Percentiles rank a stretch among this genome's conserved stretches.
These are phyloP conservation scores for Bagarius yarrelli DNA, from an alignment of 2,113 vertebrate genomes.

Conservation along the genomic window DNA sequence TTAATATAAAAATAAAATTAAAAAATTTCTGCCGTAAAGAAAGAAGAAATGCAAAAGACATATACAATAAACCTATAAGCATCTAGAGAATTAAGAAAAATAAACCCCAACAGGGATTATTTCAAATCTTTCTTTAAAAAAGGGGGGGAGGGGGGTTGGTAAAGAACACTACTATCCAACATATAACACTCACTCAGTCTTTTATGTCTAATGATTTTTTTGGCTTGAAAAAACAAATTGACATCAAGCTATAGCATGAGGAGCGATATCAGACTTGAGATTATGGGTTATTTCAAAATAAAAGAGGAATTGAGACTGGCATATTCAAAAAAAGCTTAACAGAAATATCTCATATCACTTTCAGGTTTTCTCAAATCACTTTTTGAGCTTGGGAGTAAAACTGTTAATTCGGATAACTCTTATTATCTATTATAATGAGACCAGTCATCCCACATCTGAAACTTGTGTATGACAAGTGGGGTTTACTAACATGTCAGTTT, in stretches of 20 bases:
- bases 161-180: constrained; percentile 30
- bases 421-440: neutral
- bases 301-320: constrained; percentile 62
- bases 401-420: neutral
- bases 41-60: neutral
- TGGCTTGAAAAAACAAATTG: neutral
- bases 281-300: constrained; percentile 45
- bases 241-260: neutral
- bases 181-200: neutral
- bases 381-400: constrained; percentile 49
- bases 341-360: constrained; percentile 67
- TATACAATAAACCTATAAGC: neutral
- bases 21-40: neutral
- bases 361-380: constrained; percentile 49
- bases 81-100: neutral
- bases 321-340: constrained; percentile 60
- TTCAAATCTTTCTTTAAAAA: neutral
- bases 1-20: neutral
- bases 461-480: neutral
- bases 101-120: neutral
- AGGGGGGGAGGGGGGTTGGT: neutral
- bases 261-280: constrained; percentile 16
- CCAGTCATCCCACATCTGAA: neutral
- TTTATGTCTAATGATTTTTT: neutral
- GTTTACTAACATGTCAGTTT: neutral